Evolutionary conservation across 53 echinoderm and acorn worm genomes (phyloP), one percentile per base, ranked within the genome.

Genomic region (Apostichopus leukothele): DNA sequence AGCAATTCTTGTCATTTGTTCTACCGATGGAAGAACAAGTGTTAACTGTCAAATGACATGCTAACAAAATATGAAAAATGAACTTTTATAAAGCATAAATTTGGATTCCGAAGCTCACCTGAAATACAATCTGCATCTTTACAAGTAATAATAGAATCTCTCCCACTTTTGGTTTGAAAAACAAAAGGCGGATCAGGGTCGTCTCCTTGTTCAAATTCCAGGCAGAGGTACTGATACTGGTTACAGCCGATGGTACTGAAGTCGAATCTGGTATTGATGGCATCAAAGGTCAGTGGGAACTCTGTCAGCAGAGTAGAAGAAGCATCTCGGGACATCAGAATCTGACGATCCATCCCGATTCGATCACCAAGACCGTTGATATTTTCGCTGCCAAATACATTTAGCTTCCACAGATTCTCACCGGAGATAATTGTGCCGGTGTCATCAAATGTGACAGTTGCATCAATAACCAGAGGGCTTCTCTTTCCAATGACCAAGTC

Each of bases 191-290:
- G 96, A 14, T 87, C 7, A 25, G 96, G 96, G 9, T 76, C 73
- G 51, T 84, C 89, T 0, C 93, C 87, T 83, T 88, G 92, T 50
- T 89, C 92, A 85, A 94, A 96, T 86, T 94, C 94, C 63, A 96
- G 84, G 79, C 96, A 96, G 5, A 96, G 76, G 80, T 90, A 93
- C 5, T 52, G 86, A 13, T 93, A 93, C 51, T 89, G 90, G 54
- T 85, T 86, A 84, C 97, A 97, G 16, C 97, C 97, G 23, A 97
- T 91, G 10, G 81, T 84, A 57, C 92, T 91, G 89, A 97, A 88
- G 71, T 97, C 94, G 67, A 93, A 95, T 5, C 76, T 67, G 8
- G 94, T 88, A 39, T 78, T 78, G 53, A 95, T 80, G 86, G 77
- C 79, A 23, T 84, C 76, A 78, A 97, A 94, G 21, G 91, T 68